Base-by-base conservation (phyloP, 2,113 vertebrate species). In the Macquaria australasica region DNA sequence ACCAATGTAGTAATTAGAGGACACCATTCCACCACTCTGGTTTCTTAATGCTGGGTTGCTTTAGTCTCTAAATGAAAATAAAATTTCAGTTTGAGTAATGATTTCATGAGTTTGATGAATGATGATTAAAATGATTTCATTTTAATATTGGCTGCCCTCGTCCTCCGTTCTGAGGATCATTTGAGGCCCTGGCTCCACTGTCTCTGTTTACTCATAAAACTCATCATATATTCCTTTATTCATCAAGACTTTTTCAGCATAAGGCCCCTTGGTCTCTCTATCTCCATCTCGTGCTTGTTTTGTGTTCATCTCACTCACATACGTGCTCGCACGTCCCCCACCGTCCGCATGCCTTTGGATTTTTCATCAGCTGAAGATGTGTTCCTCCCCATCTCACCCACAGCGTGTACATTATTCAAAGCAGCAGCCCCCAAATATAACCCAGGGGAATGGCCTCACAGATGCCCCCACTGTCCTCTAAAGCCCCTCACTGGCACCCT, bases 351-450 rank as follows among this genome's bases (percentile, higher is more conserved):
- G 51, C 71, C 75, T 83, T 83, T 73, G 39, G 78, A 82, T 83
- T 87, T 88, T 76, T 84, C 80, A 87, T 79, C 84, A 82, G 64
- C 79, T 66, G 55, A 58, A 73, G 83, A 77, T 63, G 73, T 31
- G 6, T 39, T 43, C 28, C 34, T 60, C 14, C 34, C 64, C 37
- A n/a, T 34, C 60, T 58, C 73, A 43, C 79, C n/a, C 69, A 6
- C 39, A 66, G 28, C n/a, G 16, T 64, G 62, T 84, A 48, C 81
- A 90, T 90, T 87, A 89, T 90, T 93, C 34, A 91, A 73, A 70
- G 18, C 74, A 58, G 34, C 81, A 20, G 80, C 51, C 67, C 69
- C 73, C 60, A 81, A 82, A 90, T 73, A 80, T 75, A 88, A 60
- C 77, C 81, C 5, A 3, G 43, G 82, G 83, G 84, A 69, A 85